Evolutionary conservation across 2,113 vertebrate genomes (phyloP).

Genomic region (Pedionomus torquatus): DNA sequence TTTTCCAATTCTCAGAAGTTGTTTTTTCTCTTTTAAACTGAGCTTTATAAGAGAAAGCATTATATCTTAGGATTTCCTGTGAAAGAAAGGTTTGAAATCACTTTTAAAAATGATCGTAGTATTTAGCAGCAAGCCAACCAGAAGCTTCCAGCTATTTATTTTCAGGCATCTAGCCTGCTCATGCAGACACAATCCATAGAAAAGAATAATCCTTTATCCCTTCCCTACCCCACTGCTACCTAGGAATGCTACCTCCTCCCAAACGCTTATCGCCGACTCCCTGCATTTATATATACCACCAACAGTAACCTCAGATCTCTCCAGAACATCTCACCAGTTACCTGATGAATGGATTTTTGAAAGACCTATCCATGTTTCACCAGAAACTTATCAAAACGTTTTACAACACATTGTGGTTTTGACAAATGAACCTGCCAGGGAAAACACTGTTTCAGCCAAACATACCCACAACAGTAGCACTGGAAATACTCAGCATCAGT

Average conservation of each 20-base stretch:
- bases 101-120: neutral
- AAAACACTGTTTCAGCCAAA: neutral
- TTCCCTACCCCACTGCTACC: neutral
- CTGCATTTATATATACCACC: neutral
- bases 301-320: neutral
- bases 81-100: neutral
- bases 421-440: constrained; percentile 9
- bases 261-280: neutral
- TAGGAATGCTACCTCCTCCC: neutral
- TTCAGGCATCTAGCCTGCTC: neutral
- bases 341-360: neutral
- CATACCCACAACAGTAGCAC: neutral
- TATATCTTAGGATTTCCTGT: neutral
- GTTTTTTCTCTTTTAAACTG: neutral
- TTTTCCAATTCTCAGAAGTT: neutral
- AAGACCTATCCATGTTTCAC: neutral
- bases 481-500: neutral
- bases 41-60: neutral
- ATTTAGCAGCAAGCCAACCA: neutral
- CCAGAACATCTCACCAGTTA: neutral
- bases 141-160: neutral
- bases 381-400: neutral
- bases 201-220: neutral
- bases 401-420: neutral
- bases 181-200: neutral